phyloP scores from a whole-genome alignment of 2,888 invertebrate genomes.

The Ichneumoninae sp. region DNA sequence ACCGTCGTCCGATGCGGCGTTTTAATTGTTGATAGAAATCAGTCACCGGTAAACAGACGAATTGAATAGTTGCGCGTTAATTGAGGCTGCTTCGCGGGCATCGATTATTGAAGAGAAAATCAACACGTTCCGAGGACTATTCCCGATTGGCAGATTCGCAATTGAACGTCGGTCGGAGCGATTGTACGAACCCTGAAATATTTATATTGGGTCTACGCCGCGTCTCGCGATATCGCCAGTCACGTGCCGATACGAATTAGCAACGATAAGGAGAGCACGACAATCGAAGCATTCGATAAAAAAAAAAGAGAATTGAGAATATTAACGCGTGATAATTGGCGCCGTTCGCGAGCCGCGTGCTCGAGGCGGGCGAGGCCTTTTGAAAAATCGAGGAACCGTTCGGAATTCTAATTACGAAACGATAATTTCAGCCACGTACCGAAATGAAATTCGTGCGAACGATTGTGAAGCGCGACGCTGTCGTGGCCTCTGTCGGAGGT shows the following conservation, averaged over 20 bases:
- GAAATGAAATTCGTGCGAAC: constrained; percentile 27
- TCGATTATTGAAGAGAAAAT: constrained; percentile 12
- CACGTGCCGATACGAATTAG: constrained; percentile 23
- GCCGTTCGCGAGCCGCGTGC: constrained; percentile 1
- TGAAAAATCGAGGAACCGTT: constrained; percentile 18
- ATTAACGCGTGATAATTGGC: constrained; percentile 38
- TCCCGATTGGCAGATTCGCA: neutral
- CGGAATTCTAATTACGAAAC: neutral
- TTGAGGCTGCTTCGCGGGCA: neutral
- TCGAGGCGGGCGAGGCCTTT: neutral
- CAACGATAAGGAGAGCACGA: constrained; percentile 17
- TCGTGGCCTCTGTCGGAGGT: constrained; percentile 10
- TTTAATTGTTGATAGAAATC: constrained; percentile 20
- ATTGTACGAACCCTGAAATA: neutral
- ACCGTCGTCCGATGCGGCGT: neutral
- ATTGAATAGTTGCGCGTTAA: constrained; percentile 7
- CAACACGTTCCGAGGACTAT: neutral
- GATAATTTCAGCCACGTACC: neutral
- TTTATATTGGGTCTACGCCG: neutral
- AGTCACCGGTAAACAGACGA: constrained; percentile 8
- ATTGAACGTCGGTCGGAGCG: neutral
- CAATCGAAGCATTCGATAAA: neutral
- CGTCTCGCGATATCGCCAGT: neutral
- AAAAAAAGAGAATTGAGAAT: constrained; percentile 7
- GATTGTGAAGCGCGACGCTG: constrained; percentile 11